A percentile compares a stretch with the other conserved stretches of the same genome.
Evolutionary conservation across 1,140 invertebrate genomes (phyloP).

Genomic region (Drosophila pectinifera): DNA sequence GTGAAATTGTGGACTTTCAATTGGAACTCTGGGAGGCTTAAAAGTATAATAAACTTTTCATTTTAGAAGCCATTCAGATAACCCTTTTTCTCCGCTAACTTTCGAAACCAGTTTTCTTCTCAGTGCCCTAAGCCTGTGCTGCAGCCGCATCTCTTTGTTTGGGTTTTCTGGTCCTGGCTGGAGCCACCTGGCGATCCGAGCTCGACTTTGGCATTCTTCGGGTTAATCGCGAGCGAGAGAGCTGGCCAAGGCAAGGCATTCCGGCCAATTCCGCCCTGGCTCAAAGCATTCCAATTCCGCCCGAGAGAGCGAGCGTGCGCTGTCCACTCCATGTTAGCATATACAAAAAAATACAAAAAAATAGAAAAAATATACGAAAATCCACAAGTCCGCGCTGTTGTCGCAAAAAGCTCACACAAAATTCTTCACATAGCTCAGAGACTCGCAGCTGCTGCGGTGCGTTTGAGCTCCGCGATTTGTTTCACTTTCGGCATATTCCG

Average conservation of each 20-base stretch:
- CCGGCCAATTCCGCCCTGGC: conserved; percentile 29
- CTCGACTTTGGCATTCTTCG: conserved; percentile 56
- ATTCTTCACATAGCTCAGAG: conserved; percentile 53
- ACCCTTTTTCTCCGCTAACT: no score
- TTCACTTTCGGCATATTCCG: conserved; percentile 21
- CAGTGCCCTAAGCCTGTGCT: background rate
- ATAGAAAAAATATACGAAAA: conserved; percentile 23
- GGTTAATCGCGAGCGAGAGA: conserved; percentile 31
- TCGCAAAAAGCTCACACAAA: conserved; percentile 38
- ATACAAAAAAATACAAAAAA: conserved; percentile 30
- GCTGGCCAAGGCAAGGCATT: conserved; percentile 26
- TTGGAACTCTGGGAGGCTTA: no score
- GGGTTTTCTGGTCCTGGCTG: conserved; percentile 18
- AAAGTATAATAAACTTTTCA: no score
- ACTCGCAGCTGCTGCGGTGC: conserved; percentile 28
- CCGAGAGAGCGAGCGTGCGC: conserved; percentile 21
- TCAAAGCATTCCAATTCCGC: conserved; percentile 44
- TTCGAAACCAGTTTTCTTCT: no score
- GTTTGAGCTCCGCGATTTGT: conserved; percentile 34
- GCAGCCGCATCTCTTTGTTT: conserved; percentile 25
- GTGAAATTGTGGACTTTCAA: no score
- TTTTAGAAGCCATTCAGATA: no score
- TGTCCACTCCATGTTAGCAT: conserved; percentile 52
- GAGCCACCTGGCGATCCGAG: conserved; percentile 17
- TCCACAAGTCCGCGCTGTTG: conserved; percentile 21